phyloP scores from a whole-genome alignment of 2,797 vertebrate genomes.

The Lateolabrax maculatus region DNA sequence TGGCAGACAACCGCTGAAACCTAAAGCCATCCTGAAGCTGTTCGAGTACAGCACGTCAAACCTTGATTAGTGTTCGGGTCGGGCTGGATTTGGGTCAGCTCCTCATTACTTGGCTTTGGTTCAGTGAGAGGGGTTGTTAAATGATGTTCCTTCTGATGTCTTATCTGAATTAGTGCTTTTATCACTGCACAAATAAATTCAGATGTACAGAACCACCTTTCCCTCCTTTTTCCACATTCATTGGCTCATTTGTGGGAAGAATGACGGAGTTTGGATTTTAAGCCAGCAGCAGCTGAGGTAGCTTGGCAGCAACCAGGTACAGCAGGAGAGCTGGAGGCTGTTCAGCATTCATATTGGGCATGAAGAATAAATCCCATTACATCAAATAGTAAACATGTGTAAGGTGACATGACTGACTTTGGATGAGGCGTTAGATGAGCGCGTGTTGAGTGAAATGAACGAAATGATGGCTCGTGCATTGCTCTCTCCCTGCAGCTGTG shows the following conservation, averaged over 20 bases:
- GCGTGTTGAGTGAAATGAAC: constrained; percentile 69
- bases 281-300: constrained; percentile 37
- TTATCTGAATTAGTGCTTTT: background rate
- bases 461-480: constrained; percentile 23
- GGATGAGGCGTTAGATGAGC: constrained; percentile 61
- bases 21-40: constrained; percentile 28
- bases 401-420: constrained; percentile 46
- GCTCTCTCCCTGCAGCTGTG: constrained; percentile 68
- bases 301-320: constrained; percentile 31
- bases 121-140: constrained; percentile 13
- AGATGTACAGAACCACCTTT: constrained; percentile 2
- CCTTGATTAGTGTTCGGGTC: constrained; percentile 23
- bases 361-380: constrained; percentile 51
- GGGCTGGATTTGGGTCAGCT: background rate
- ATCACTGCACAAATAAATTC: constrained; percentile 24
- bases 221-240: constrained; percentile 6
- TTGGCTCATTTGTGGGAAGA: constrained; percentile 12
- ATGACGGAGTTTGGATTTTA: constrained; percentile 19
- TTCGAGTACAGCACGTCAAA: constrained; percentile 17
- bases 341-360: constrained; percentile 16
- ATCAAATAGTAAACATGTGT: constrained; percentile 37
- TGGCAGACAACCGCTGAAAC: constrained; percentile 61
- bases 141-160: constrained; percentile 12
- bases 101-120: constrained; percentile 19
- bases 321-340: constrained; percentile 29